phyloP scores from a whole-genome alignment of 2,797 vertebrate genomes.

The Chromobotia macracanthus region DNA sequence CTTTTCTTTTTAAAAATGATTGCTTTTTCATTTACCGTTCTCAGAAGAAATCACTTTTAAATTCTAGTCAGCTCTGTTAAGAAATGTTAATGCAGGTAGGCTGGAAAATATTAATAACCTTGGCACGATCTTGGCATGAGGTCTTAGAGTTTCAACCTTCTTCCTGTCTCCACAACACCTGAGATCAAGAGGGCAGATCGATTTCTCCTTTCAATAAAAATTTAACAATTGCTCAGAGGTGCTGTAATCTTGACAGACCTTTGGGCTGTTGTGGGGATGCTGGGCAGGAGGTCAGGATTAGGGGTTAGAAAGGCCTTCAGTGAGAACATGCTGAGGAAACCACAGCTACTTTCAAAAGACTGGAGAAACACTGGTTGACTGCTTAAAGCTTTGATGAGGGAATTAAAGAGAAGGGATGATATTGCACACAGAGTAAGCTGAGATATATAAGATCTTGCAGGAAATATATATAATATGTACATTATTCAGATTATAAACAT shows the following conservation, averaged over 20 bases:
- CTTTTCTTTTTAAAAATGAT: neutral
- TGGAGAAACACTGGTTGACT: neutral
- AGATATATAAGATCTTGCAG: too few relatives aligned
- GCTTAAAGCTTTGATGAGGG: neutral
- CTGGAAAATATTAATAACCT: constrained; percentile 9
- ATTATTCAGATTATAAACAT: too few relatives aligned
- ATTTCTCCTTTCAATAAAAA: constrained; percentile 62
- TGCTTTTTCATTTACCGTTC: neutral
- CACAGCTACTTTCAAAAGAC: constrained; percentile 6
- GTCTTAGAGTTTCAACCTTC: constrained; percentile 23
- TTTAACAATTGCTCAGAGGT: constrained; percentile 54
- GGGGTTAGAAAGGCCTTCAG: constrained; percentile 15
- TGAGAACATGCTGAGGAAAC: constrained; percentile 8
- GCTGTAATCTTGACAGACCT: constrained; percentile 61
- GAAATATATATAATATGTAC: too few relatives aligned
- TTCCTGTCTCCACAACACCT: constrained; percentile 34
- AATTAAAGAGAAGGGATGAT: neutral
- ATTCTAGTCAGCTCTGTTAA: neutral
- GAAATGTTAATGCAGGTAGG: neutral
- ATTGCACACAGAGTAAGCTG: neutral
- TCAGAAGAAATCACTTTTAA: neutral
- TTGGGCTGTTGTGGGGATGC: constrained; percentile 34
- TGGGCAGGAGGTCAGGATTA: constrained; percentile 8
- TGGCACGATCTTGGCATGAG: neutral
- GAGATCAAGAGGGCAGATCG: constrained; percentile 53